These are phyloP conservation scores for Calliopsis andreniformis DNA, from an alignment of 1,140 invertebrate species.

Conservation along the genomic window DNA sequence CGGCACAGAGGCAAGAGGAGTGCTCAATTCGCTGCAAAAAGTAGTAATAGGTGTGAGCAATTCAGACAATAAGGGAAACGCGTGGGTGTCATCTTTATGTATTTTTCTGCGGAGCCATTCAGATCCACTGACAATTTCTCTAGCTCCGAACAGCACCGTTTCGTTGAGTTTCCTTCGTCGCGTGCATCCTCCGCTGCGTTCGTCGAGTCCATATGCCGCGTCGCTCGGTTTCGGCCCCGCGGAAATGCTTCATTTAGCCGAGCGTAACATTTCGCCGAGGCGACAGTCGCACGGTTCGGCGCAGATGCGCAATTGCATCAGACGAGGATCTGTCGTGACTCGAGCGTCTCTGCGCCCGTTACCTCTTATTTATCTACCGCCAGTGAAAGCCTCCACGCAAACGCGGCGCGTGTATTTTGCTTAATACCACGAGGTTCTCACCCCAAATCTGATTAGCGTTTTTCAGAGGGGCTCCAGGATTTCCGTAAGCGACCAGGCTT, in stretches of 20 bases:
- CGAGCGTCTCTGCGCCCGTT: background rate
- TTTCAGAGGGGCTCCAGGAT: background rate
- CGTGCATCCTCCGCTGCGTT: no score
- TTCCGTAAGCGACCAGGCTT: background rate
- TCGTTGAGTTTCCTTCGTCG: no score
- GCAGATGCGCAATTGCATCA: constrained; percentile 28
- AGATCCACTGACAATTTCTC: no score
- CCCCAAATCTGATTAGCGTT: constrained; percentile 36
- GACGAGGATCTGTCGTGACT: constrained; percentile 18
- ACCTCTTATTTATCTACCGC: constrained; percentile 12
- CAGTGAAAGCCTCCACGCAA: constrained; percentile 41
- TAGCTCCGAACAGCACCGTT: no score
- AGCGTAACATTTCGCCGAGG: background rate
- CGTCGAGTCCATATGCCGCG: no score
- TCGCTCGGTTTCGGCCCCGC: no score
- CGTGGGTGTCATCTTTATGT: no score
- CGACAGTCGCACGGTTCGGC: background rate
- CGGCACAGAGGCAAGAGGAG: no score
- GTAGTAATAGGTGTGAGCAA: no score
- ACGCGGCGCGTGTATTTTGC: constrained; percentile 9
- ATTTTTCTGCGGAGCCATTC: no score
- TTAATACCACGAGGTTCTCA: constrained; percentile 51
- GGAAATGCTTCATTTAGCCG: background rate
- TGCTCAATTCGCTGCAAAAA: no score
- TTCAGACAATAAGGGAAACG: no score